Evolutionary conservation across 2,888 invertebrate genomes (phyloP).

Genomic region (Eupithecia insigniata): DNA sequence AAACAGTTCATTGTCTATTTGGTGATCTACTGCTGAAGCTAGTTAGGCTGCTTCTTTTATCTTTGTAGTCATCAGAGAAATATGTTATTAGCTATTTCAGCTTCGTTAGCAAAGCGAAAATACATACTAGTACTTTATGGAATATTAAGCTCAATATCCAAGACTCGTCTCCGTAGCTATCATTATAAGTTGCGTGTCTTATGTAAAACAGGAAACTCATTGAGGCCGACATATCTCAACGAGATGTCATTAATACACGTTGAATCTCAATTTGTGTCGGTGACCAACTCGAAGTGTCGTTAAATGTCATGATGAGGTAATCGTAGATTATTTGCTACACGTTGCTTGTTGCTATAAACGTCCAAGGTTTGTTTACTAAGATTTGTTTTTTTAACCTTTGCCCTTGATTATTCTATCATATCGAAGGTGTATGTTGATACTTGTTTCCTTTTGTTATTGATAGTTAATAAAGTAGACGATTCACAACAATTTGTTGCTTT

Average conservation of each 20-base stretch:
- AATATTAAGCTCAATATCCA: no score
- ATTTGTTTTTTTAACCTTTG: conserved; percentile 20
- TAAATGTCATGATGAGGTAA: conserved; percentile 25
- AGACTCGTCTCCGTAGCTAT: conserved; percentile 4
- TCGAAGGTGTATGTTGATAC: background rate
- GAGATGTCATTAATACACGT: conserved; percentile 41
- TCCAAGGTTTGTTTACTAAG: conserved; percentile 39
- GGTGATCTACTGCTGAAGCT: background rate
- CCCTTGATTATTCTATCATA: conserved; percentile 21
- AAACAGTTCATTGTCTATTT: background rate
- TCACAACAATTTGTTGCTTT: background rate
- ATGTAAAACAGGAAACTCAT: conserved; percentile 44
- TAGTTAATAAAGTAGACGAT: background rate
- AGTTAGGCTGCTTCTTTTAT: background rate
- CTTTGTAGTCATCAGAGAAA: background rate
- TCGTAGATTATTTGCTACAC: conserved; percentile 24
- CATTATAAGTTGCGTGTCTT: conserved; percentile 15
- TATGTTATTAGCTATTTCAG: no score
- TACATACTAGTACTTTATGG: background rate
- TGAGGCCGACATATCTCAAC: conserved; percentile 46
- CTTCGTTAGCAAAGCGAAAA: background rate
- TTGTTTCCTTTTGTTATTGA: background rate
- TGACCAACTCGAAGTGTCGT: conserved; percentile 19
- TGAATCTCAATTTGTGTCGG: conserved; percentile 36
- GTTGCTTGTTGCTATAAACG: conserved; percentile 21